Evolutionary conservation across 2,888 invertebrate species (phyloP).

Genomic region (Drosophila phalerata): DNA sequence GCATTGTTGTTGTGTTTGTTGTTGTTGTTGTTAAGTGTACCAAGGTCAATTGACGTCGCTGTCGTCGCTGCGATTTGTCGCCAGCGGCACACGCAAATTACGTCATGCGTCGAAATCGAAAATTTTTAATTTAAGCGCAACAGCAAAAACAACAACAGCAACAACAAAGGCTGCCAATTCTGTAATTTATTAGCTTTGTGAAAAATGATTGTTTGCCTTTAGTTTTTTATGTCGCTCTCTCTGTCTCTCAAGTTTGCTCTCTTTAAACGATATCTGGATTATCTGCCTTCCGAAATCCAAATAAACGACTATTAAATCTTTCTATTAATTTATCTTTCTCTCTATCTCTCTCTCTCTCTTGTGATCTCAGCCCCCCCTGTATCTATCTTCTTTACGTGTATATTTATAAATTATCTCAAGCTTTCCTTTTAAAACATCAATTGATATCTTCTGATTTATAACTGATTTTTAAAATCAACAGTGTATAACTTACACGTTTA

Average conservation of each 20-base stretch:
- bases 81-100: conserved; percentile 64
- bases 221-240: background rate
- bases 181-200: conserved; percentile 69
- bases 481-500: too few species aligned
- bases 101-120: conserved; percentile 66
- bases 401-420: too few species aligned
- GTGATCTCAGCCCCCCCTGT: background rate
- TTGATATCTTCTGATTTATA: too few species aligned
- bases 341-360: background rate
- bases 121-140: conserved; percentile 50
- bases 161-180: conserved; percentile 49
- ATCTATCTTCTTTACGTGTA: too few species aligned
- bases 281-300: background rate
- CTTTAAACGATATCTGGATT: background rate
- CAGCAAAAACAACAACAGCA: conserved; percentile 21
- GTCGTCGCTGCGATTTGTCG: conserved; percentile 42
- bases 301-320: too few species aligned
- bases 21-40: conserved; percentile 44
- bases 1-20: conserved; percentile 1
- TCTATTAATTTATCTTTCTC: background rate
- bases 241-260: background rate
- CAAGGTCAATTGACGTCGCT: conserved; percentile 63
- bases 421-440: too few species aligned
- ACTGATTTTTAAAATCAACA: too few species aligned
- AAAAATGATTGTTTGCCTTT: conserved; percentile 47